phyloP scores from a whole-genome alignment of 2,113 vertebrate species.

The Ranitomeya variabilis region DNA sequence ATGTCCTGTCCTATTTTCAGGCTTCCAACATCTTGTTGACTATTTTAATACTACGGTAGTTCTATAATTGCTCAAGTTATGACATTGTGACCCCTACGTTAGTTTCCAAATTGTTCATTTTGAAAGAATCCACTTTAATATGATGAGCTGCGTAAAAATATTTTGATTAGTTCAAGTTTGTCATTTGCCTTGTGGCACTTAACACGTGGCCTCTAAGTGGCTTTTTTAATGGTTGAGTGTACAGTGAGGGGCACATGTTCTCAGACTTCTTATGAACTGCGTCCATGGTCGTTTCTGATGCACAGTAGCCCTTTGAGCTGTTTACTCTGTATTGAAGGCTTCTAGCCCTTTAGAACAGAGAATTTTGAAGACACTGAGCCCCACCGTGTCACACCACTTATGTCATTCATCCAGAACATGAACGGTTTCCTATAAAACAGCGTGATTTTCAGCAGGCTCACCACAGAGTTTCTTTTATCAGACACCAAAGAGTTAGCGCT shows the following conservation, averaged over 20 bases:
- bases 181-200: not conserved
- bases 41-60: no score
- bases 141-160: not conserved
- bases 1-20: no score
- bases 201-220: not conserved
- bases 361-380: not conserved
- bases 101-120: no score
- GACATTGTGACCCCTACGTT: no score
- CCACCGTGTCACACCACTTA: constrained; percentile 7
- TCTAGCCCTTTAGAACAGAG: not conserved
- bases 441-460: constrained; percentile 59
- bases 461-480: constrained; percentile 64
- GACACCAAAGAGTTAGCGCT: constrained; percentile 64
- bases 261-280: not conserved
- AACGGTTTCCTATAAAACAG: constrained; percentile 63
- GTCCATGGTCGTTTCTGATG: not conserved
- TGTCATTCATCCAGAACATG: constrained; percentile 51
- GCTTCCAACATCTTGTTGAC: no score
- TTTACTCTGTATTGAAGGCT: not conserved
- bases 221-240: not conserved
- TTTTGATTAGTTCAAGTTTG: not conserved
- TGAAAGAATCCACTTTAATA: no score
- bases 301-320: not conserved
- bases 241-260: not conserved
- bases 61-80: no score